Evolutionary conservation across 2,797 vertebrate genomes (phyloP), one percentile per base, ranked within the genome.

Genomic region (Danio albolineatus): DNA sequence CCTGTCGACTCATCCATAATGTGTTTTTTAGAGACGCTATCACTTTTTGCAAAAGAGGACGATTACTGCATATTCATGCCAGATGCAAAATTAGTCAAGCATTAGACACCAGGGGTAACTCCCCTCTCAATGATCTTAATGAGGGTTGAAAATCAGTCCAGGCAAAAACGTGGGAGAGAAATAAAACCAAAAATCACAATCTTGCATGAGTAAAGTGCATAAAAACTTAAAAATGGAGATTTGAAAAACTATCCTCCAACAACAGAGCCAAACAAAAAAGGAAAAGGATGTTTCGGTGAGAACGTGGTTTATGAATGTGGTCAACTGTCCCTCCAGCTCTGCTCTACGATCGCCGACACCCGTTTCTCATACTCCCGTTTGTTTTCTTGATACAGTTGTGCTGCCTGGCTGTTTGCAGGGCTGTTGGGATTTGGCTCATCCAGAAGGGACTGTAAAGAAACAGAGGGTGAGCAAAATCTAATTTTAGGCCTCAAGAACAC

Each of bases 251-350:
- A 80, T 72, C 19, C 49, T 78, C 69, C 56, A 56, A 53, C 56
- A 60, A 69, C 59, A 70, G 69, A 79, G 85, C 86, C 89, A 73
- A 60, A 87, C 86, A 86, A 87, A 28, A 28, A 87, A 86, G 88
- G 76, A 76, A 51, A 86, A 87, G 81, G 79, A 86, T 64, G 46
- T 87, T 83, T 80, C 59, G 85, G 79, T 86, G 60, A 85, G 84
- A 81, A 86, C 85, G 81, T 59, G 48, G 69, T 4, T 59, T 76
- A 81, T 67, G 54, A 85, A 53, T 14, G 86, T 82, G 93, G 96
- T 98, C 97, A 99, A 95, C 97, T 98, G 89, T 99, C 98, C 86
- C 96, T 94, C 97, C 98, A 99, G 92, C 97, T 99, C 95, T 98
- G 98, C 95, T 99, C 98, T 89, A 99, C 98, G 85, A 99, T 97